These are phyloP conservation scores for Euwallacea similis DNA, from an alignment of 1,140 invertebrate genomes.

Conservation along the genomic window DNA sequence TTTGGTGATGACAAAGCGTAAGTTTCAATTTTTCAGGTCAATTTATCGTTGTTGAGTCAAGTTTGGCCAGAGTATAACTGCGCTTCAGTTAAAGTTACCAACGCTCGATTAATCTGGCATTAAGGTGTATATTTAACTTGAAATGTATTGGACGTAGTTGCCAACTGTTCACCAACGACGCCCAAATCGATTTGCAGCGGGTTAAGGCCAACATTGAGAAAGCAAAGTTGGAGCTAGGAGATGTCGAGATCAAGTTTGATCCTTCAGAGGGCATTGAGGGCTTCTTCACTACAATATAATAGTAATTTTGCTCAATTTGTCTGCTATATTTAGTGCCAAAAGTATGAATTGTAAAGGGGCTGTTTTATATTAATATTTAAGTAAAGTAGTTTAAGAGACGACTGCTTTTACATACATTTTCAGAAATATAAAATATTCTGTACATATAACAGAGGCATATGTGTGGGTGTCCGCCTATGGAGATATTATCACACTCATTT, in stretches of 20 bases:
- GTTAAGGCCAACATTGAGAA: conserved; percentile 37
- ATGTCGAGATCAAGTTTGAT: conserved; percentile 46
- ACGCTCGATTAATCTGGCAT: conserved; percentile 2
- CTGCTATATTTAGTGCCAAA: no score
- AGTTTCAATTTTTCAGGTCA: not conserved
- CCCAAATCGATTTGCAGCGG: conserved; percentile 41
- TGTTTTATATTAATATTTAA: no score
- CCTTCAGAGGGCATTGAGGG: conserved; percentile 17
- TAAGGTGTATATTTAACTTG: conserved; percentile 2
- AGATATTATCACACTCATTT: no score
- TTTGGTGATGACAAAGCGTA: conserved; percentile 57
- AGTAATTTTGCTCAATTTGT: no score
- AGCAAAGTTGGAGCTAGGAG: conserved; percentile 45
- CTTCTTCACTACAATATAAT: no score
- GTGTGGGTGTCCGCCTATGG: no score
- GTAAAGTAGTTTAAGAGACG: no score
- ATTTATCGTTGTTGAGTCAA: not conserved
- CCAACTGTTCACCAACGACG: conserved; percentile 45
- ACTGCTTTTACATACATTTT: no score
- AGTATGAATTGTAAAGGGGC: no score
- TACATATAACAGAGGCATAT: no score
- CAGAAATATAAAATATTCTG: no score
- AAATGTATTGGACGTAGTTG: conserved; percentile 40
- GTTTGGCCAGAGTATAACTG: not conserved
- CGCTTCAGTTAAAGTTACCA: not conserved